Evolutionary conservation across 2,113 vertebrate genomes (phyloP).

Genomic region (Parus major): DNA sequence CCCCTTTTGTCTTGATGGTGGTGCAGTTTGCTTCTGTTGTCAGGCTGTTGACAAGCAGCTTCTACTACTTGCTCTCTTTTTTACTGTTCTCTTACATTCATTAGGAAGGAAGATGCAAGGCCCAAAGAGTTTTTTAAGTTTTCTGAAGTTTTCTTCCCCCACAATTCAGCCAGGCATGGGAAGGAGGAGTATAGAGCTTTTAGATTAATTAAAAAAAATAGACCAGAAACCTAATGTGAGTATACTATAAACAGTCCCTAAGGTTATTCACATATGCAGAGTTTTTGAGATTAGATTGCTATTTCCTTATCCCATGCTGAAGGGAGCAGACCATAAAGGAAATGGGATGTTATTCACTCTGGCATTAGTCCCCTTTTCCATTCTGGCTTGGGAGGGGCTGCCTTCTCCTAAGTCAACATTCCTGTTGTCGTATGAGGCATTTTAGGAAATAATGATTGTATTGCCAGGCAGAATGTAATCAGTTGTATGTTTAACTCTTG

Average conservation of each 20-base stretch:
- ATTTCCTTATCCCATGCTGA: neutral
- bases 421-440: neutral
- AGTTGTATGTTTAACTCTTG: neutral
- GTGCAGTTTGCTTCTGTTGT: neutral
- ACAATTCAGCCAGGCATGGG: neutral
- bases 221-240: neutral
- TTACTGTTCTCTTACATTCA: neutral
- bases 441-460: neutral
- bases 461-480: neutral
- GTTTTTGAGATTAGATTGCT: neutral
- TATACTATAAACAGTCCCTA: neutral
- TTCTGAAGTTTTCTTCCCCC: neutral
- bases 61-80: neutral
- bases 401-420: neutral
- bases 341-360: neutral
- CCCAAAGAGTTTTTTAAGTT: neutral
- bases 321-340: neutral
- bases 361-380: slow-evolving; percentile 17
- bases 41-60: neutral
- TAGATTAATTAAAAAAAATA: neutral
- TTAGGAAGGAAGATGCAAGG: neutral
- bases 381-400: neutral
- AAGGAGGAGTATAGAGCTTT: neutral
- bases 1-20: neutral
- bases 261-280: neutral